These are phyloP conservation scores for Papio anubis DNA, from an alignment of 2,113 vertebrate genomes.

Conservation along the genomic window DNA sequence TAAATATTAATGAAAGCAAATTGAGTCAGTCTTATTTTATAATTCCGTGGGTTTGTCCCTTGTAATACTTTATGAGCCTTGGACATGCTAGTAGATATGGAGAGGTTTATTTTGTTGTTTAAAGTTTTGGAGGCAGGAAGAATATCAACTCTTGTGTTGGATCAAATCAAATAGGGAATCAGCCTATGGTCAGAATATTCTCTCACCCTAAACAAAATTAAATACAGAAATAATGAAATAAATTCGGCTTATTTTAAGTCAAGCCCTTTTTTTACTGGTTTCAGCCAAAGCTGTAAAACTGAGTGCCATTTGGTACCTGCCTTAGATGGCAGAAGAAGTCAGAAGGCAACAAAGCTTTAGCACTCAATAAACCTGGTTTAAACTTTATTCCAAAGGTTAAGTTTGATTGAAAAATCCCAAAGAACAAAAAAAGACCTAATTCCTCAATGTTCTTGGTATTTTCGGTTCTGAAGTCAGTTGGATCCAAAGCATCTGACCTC, in stretches of 20 bases:
- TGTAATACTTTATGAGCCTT: background rate
- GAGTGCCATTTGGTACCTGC: background rate
- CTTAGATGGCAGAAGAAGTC: background rate
- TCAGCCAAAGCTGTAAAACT: background rate
- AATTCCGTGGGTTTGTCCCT: background rate
- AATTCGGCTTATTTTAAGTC: background rate
- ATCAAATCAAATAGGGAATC: background rate
- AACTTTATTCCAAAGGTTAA: slow-evolving; percentile 44
- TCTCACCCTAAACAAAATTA: background rate
- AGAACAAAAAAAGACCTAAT: background rate
- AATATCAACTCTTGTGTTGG: background rate
- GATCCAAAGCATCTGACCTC: background rate
- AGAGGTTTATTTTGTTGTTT: background rate
- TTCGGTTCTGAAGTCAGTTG: slow-evolving; percentile 25
- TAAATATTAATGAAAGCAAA: background rate
- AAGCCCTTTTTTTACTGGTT: background rate
- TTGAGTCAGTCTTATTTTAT: background rate
- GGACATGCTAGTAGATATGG: background rate
- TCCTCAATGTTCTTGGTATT: slow-evolving; percentile 19
- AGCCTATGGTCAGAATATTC: background rate
- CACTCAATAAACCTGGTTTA: background rate
- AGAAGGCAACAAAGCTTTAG: background rate
- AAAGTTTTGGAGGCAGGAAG: background rate
- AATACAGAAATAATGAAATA: background rate
- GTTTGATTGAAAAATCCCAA: background rate